Conservation (phyloP, 1,140 invertebrate genomes). For the Zeugodacus cucurbitae region DNA sequence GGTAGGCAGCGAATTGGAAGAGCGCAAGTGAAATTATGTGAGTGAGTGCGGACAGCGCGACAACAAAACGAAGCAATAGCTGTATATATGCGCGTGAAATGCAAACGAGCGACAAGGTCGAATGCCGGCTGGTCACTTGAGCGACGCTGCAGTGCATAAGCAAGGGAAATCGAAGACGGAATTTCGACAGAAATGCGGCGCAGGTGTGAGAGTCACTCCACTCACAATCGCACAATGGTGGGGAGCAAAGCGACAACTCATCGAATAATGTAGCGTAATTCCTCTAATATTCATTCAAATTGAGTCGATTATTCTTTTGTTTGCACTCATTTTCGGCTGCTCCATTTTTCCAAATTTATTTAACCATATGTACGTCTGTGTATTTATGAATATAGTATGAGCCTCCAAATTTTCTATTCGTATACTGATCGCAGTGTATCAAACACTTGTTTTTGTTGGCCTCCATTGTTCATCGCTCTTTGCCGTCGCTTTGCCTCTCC, state of each 20-base stretch:
- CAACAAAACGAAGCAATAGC: background rate
- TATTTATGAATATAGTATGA: too few relatives aligned
- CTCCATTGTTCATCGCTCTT: background rate
- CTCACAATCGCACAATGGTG: background rate
- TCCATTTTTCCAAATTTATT: too few relatives aligned
- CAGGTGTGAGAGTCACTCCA: too few relatives aligned
- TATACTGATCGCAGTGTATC: background rate
- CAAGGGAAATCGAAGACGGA: background rate
- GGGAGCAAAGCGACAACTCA: too few relatives aligned
- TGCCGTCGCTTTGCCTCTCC: background rate
- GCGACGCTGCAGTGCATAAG: background rate
- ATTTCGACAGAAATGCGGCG: background rate
- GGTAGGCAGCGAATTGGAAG: background rate
- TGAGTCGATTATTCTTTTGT: too few relatives aligned
- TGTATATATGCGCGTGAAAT: background rate
- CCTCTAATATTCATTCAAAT: too few relatives aligned
- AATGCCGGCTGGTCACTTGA: background rate
- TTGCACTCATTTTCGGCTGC: too few relatives aligned
- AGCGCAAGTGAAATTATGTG: background rate
- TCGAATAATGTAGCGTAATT: too few relatives aligned
- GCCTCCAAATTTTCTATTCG: background rate
- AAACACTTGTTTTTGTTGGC: background rate
- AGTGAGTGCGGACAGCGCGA: background rate
- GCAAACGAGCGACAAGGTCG: background rate
- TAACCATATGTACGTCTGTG: too few relatives aligned